Conservation (phyloP, 2,888 invertebrate species). For the Drosophila gaucha region DNA sequence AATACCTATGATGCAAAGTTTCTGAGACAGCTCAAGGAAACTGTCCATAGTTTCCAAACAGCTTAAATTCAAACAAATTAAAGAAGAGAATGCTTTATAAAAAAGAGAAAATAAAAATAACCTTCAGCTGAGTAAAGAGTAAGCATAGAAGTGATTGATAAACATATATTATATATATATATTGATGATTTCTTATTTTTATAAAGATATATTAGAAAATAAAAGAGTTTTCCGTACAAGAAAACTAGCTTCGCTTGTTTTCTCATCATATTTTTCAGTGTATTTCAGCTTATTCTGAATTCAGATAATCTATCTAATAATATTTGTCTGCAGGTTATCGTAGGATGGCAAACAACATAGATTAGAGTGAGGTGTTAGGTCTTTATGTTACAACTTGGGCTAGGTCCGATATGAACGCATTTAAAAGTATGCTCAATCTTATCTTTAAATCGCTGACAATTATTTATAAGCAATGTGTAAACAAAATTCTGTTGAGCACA, state of each 20-base stretch:
- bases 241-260: neutral
- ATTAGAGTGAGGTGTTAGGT: neutral
- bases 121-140: no score
- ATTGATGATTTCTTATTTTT: no score
- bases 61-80: no score
- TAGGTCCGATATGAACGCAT: slow-evolving; percentile 1
- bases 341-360: neutral
- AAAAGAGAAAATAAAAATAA: no score
- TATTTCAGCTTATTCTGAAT: neutral
- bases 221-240: neutral
- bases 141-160: no score
- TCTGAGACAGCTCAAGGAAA: no score
- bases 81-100: no score
- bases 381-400: neutral
- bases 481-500: slow-evolving; percentile 25
- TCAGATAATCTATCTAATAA: neutral
- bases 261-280: neutral
- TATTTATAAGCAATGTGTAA: slow-evolving; percentile 35
- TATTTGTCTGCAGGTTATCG: slow-evolving; percentile 1
- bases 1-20: no score
- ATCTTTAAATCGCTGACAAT: slow-evolving; percentile 21
- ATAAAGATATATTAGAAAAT: neutral
- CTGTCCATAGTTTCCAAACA: no score
- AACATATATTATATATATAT: no score
- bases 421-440: slow-evolving; percentile 3